Evolutionary conservation across 2,113 vertebrate genomes (phyloP).

Genomic region (Orthonyx spaldingii): DNA sequence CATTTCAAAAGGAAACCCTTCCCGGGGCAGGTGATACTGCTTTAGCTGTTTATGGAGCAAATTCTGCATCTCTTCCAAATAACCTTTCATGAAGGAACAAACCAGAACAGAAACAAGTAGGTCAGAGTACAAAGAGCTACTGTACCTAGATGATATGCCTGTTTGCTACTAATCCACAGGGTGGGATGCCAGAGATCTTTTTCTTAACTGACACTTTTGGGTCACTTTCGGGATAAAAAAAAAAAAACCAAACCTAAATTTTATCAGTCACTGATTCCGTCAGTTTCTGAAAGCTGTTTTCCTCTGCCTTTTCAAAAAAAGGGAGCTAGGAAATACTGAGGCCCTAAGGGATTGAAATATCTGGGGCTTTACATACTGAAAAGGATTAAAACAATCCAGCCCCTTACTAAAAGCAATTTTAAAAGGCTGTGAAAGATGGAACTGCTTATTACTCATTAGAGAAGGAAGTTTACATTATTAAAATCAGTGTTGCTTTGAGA

Average conservation of each 20-base stretch:
- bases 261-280: constrained; percentile 30
- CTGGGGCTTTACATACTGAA: constrained; percentile 66
- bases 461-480: constrained; percentile 54
- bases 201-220: constrained; percentile 62
- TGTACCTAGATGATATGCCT: constrained; percentile 60
- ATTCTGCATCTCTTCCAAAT: constrained; percentile 33
- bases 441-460: constrained; percentile 57
- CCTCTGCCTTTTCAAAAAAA: constrained; percentile 36
- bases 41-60: background rate
- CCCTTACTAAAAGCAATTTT: constrained; percentile 55
- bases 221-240: constrained; percentile 36
- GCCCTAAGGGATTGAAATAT: constrained; percentile 57
- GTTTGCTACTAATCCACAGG: constrained; percentile 48
- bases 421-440: constrained; percentile 54
- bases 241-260: background rate
- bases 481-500: constrained; percentile 41
- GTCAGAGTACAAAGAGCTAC: constrained; percentile 64
- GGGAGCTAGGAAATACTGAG: constrained; percentile 8
- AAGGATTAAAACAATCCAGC: constrained; percentile 69
- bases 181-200: constrained; percentile 50
- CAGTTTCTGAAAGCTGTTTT: constrained; percentile 42
- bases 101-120: constrained; percentile 59
- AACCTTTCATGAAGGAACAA: constrained; percentile 43
- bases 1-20: background rate
- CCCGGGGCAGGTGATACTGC: background rate